phyloP scores from a whole-genome alignment of 53 echinoderm and acorn worm species.

The Echinarachnius parma region DNA sequence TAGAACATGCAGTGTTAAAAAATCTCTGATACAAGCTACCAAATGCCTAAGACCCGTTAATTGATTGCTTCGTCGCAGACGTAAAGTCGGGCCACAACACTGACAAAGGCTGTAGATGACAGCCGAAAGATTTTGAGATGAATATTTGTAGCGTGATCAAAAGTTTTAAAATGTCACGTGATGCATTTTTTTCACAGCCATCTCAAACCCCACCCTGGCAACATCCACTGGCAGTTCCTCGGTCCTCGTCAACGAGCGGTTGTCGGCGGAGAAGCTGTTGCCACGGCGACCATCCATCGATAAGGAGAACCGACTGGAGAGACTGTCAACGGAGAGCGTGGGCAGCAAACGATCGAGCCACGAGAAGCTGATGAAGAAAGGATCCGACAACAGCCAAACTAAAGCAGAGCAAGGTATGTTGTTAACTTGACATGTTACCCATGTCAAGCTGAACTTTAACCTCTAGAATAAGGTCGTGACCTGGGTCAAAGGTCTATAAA shows the following conservation, averaged over 20 bases:
- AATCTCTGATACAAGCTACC: no score
- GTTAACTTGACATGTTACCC: background rate
- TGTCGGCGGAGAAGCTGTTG: conserved; percentile 30
- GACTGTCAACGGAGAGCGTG: conserved; percentile 35
- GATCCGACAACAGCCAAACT: background rate
- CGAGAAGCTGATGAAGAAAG: conserved; percentile 22
- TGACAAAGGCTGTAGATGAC: no score
- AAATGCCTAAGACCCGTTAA: no score
- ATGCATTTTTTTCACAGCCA: conserved; percentile 2
- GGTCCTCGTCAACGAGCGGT: background rate
- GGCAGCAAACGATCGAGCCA: conserved; percentile 7
- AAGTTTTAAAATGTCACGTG: no score
- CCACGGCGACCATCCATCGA: conserved; percentile 28
- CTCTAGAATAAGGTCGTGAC: no score
- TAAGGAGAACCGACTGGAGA: conserved; percentile 39
- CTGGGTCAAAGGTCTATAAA: no score
- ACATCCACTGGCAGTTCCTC: conserved; percentile 9
- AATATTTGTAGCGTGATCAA: no score
- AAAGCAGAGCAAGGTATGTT: background rate
- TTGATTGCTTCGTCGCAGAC: no score
- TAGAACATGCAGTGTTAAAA: no score
- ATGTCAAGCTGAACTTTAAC: no score
- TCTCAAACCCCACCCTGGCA: conserved; percentile 13
- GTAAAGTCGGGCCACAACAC: no score
- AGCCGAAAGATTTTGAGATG: no score